Evolutionary conservation across 2,888 invertebrate species (phyloP).

Genomic region (Drosophila kokeensis): DNA sequence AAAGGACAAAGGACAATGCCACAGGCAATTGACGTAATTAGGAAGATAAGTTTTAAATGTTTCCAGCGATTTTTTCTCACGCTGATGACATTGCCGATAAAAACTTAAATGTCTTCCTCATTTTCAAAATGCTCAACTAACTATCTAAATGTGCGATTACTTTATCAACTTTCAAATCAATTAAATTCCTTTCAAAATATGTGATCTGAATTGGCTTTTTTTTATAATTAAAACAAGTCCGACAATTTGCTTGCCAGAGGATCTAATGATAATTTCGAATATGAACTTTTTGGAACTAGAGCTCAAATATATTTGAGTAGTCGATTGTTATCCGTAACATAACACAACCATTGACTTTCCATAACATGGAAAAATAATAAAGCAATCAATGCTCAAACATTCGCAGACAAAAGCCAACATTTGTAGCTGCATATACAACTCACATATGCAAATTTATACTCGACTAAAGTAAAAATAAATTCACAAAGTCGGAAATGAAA

Average conservation of each 20-base stretch:
- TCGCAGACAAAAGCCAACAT: slow-evolving; percentile 49
- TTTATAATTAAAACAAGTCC: slow-evolving; percentile 44
- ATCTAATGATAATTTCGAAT: slow-evolving; percentile 42
- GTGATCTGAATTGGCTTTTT: neutral
- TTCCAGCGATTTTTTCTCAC: slow-evolving; percentile 50
- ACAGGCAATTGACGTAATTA: slow-evolving; percentile 57
- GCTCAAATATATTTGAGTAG: slow-evolving; percentile 19
- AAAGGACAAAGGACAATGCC: slow-evolving; percentile 33
- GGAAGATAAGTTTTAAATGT: slow-evolving; percentile 25
- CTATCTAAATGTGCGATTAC: neutral
- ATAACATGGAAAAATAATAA: neutral
- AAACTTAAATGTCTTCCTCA: neutral
- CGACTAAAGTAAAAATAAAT: slow-evolving; percentile 17
- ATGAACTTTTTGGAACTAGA: neutral
- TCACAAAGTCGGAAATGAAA: slow-evolving; percentile 22
- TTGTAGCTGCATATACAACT: slow-evolving; percentile 43
- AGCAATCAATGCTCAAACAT: slow-evolving; percentile 15
- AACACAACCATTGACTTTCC: slow-evolving; percentile 34
- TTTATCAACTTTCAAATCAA: slow-evolving; percentile 20
- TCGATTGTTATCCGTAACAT: slow-evolving; percentile 42
- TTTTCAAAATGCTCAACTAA: neutral
- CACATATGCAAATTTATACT: slow-evolving; percentile 49
- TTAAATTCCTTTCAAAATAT: slow-evolving; percentile 42
- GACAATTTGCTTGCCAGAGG: slow-evolving; percentile 24
- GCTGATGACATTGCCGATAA: slow-evolving; percentile 17